Conservation (phyloP, 2,797 vertebrate species). For the Mycteria americana region DNA sequence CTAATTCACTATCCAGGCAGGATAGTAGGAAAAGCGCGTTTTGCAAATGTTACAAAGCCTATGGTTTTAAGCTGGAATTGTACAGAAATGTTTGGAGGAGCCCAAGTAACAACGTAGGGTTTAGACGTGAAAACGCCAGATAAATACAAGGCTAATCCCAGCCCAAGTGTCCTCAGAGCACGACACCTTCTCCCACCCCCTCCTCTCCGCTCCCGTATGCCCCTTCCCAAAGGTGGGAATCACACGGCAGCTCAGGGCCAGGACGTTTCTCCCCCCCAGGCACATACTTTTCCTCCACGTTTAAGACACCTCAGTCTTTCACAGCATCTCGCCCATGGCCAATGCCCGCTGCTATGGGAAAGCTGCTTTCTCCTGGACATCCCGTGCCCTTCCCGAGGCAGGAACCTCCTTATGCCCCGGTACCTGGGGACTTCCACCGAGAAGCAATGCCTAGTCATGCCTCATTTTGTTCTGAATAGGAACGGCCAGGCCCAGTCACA, state of each 20-base stretch:
- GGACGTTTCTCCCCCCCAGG: fast-evolving
- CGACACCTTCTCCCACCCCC: fast-evolving
- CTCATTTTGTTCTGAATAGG: background rate
- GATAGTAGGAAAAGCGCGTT: fast-evolving
- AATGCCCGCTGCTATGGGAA: fast-evolving
- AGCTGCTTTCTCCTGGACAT: background rate
- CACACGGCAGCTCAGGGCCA: background rate
- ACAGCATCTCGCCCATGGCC: background rate
- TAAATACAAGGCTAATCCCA: background rate
- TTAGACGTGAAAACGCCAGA: background rate
- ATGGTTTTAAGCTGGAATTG: background rate
- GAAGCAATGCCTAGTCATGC: fast-evolving
- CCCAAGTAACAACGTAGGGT: fast-evolving
- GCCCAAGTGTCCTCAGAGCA: background rate
- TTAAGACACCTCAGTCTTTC: background rate
- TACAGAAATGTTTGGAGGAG: fast-evolving
- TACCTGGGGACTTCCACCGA: background rate
- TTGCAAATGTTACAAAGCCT: background rate
- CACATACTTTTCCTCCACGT: fast-evolving
- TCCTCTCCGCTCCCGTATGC: fast-evolving
- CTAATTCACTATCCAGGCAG: background rate
- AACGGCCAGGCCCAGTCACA: background rate
- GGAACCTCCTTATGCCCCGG: fast-evolving
- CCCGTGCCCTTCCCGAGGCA: fast-evolving
- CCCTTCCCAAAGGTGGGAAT: background rate